Conservation (phyloP, 2,113 vertebrate genomes). For the Pterophyllum scalare region DNA sequence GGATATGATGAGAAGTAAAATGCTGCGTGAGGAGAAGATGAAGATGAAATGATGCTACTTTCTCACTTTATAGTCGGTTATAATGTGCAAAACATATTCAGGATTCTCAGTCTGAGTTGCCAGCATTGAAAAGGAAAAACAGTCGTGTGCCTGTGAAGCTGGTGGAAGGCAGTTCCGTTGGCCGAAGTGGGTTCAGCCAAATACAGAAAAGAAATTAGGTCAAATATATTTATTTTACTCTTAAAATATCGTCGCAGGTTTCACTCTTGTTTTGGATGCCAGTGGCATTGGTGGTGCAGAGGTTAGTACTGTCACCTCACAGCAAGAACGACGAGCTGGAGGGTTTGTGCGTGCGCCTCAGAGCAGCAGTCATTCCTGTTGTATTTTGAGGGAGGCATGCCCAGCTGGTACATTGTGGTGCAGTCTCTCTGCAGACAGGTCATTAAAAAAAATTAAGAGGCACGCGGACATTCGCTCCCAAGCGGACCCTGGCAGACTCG, state of each 20-base stretch:
- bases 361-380: too few species aligned
- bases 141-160: too few species aligned
- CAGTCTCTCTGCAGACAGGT: background rate
- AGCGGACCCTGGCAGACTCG: background rate
- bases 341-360: too few species aligned
- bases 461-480: background rate
- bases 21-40: background rate
- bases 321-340: background rate
- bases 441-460: background rate
- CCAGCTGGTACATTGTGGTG: background rate
- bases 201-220: too few species aligned
- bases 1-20: slow-evolving; percentile 9
- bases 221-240: background rate
- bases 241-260: background rate
- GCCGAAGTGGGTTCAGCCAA: too few species aligned
- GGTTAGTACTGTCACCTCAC: background rate
- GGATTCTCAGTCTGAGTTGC: background rate
- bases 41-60: background rate
- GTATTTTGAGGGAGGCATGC: background rate
- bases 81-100: background rate
- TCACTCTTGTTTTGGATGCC: background rate
- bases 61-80: background rate
- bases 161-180: too few species aligned
- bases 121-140: background rate
- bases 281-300: background rate